Evolutionary conservation across 2,113 vertebrate genomes (phyloP).

Genomic region (Nothoprocta pentlandii): DNA sequence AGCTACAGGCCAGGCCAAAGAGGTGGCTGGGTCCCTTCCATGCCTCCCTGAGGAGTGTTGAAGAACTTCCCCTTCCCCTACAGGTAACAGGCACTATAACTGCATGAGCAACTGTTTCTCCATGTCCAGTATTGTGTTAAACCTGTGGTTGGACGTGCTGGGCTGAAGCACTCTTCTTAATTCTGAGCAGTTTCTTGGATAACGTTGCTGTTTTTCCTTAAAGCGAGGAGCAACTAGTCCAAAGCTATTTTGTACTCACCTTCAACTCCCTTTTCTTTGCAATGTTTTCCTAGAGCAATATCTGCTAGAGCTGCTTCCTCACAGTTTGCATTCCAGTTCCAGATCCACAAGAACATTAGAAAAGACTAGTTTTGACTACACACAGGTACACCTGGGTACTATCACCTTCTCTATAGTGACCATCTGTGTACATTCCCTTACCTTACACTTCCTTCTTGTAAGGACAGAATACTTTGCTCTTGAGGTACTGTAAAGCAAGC

Average conservation of each 20-base stretch:
- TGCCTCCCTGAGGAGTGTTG: neutral
- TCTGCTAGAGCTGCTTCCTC: neutral
- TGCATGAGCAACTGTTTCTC: neutral
- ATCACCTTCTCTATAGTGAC: neutral
- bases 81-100: neutral
- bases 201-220: neutral
- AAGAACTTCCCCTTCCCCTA: neutral
- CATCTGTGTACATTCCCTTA: neutral
- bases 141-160: neutral
- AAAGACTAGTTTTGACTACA: neutral
- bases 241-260: neutral
- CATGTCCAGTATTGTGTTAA: neutral
- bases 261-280: neutral
- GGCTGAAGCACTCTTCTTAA: neutral
- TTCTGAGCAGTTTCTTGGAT: neutral
- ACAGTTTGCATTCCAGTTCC: neutral
- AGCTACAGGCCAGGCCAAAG: neutral
- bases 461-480: accelerated
- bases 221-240: neutral
- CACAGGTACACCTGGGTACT: neutral
- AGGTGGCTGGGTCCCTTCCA: neutral
- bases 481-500: neutral
- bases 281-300: neutral
- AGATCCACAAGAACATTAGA: neutral
- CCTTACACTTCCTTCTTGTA: neutral